Conservation (phyloP, 2,797 vertebrate genomes). For the Manis crassicaudata region DNA sequence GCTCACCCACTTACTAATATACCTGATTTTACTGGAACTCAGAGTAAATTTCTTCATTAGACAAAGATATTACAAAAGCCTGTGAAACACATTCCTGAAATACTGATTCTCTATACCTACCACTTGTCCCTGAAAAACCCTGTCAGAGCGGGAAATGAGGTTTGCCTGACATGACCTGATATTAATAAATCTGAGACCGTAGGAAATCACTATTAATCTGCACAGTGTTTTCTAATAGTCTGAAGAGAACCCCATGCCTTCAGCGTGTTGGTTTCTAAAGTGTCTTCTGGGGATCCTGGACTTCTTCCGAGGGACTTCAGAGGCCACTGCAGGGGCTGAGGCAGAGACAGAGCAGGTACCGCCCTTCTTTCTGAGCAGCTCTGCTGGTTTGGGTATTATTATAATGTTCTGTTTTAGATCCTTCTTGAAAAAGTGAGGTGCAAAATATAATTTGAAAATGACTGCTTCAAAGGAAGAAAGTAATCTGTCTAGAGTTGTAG, state of each 20-base stretch:
- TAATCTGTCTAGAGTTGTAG: background rate
- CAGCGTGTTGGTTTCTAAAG: background rate
- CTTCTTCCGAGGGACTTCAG: background rate
- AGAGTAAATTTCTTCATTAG: conserved; percentile 27
- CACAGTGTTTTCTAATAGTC: background rate
- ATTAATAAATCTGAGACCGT: conserved; percentile 60
- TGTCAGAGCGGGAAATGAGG: conserved; percentile 44
- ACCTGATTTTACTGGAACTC: conserved; percentile 30
- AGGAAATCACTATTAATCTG: conserved; percentile 53
- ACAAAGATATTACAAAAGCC: conserved; percentile 30
- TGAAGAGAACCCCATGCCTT: background rate
- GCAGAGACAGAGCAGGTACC: background rate
- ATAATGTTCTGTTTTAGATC: background rate
- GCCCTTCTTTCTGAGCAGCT: background rate
- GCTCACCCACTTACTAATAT: conserved; percentile 41
- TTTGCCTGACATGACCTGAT: conserved; percentile 59
- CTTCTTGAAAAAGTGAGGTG: background rate
- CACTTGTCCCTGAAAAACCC: background rate
- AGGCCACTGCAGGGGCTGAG: background rate
- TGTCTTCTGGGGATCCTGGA: background rate
- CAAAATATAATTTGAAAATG: conserved; percentile 25
- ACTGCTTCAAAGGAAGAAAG: background rate
- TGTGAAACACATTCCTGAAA: conserved; percentile 37
- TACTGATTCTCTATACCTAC: background rate
- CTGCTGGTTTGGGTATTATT: background rate